phyloP scores from a whole-genome alignment of 2,797 vertebrate species.

The Chanos chanos region DNA sequence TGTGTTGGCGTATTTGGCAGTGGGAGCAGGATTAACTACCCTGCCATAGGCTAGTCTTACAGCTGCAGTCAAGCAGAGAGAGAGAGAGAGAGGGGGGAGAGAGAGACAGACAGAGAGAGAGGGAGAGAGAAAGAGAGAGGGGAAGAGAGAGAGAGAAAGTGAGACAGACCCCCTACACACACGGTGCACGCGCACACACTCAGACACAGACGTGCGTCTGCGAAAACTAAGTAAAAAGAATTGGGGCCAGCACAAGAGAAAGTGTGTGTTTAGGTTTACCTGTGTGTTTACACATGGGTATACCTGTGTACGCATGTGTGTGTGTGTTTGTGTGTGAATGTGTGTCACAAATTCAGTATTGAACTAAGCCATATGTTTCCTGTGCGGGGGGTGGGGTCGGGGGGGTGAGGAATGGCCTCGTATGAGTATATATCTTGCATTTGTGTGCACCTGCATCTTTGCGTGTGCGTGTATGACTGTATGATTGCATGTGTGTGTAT shows the following conservation, averaged over 20 bases:
- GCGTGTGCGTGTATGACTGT: no score
- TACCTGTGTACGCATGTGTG: no score
- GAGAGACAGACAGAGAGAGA: conserved; percentile 31
- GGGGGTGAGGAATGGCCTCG: no score
- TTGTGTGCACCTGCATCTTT: no score
- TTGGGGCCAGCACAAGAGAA: background rate
- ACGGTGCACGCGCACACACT: no score
- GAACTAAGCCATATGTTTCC: no score
- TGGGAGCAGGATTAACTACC: conserved; percentile 27
- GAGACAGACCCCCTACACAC: conserved; percentile 13
- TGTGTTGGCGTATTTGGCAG: conserved; percentile 6
- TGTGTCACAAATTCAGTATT: no score
- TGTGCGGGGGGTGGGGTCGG: no score
- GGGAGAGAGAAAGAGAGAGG: conserved; percentile 44
- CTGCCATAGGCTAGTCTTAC: conserved; percentile 36
- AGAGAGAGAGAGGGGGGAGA: background rate
- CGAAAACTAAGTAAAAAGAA: background rate
- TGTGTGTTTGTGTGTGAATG: no score
- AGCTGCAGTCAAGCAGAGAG: conserved; percentile 30
- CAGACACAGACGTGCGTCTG: conserved; percentile 17
- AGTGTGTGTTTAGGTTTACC: no score
- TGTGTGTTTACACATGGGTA: background rate
- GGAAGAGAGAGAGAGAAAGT: conserved; percentile 42
- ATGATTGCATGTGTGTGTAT: background rate
- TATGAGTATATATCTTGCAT: no score